Conservation (phyloP, 2,797 vertebrate species). For the Cyclura pinguis region DNA sequence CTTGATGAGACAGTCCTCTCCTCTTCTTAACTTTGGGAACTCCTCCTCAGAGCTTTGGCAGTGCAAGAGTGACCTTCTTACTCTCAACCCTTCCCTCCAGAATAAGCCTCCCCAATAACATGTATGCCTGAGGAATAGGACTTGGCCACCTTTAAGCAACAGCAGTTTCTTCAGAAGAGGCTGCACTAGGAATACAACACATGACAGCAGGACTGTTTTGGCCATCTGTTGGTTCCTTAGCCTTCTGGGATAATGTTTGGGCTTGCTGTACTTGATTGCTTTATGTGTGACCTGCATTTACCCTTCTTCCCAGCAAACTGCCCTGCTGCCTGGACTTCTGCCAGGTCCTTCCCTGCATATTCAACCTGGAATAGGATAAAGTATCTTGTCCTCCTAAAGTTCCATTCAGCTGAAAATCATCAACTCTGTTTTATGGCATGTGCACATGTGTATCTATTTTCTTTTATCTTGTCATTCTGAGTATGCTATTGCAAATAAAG, state of each 20-base stretch:
- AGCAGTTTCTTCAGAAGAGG: background rate
- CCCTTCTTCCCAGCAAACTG: background rate
- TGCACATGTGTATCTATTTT: background rate
- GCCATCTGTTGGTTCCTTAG: background rate
- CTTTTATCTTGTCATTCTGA: background rate
- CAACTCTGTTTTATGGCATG: background rate
- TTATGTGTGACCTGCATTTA: background rate
- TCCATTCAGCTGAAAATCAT: background rate
- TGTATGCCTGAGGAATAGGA: background rate
- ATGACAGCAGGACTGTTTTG: background rate
- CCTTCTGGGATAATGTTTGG: background rate
- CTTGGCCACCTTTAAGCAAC: background rate
- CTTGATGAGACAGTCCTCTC: background rate
- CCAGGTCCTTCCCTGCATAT: background rate
- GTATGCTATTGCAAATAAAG: background rate
- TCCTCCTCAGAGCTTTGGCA: background rate
- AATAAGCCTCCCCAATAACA: background rate
- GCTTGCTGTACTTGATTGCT: background rate
- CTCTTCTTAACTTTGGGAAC: background rate
- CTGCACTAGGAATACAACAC: background rate
- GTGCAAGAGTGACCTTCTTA: background rate
- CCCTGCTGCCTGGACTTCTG: background rate
- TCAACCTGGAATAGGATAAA: background rate
- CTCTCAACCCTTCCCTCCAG: fast-evolving
- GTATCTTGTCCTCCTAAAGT: background rate